Conservation (phyloP, 1,140 invertebrate genomes). For the Pristionchus pacificus region DNA sequence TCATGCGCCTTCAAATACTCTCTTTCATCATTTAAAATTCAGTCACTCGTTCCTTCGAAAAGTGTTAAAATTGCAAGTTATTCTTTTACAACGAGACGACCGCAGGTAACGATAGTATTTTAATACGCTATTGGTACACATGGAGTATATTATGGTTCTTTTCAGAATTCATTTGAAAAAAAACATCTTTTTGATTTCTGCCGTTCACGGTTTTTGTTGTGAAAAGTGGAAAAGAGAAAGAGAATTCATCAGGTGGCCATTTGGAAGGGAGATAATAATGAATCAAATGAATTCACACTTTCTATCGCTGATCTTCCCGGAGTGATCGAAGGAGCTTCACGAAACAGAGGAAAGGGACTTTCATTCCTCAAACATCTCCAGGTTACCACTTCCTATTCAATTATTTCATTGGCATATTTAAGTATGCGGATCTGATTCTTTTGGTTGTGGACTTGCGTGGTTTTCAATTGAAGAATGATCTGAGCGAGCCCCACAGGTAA, state of each 20-base stretch:
- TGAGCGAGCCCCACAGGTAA: constrained; percentile 46
- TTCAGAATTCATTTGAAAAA: constrained; percentile 32
- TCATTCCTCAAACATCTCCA: constrained; percentile 79
- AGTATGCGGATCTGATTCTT: constrained; percentile 77
- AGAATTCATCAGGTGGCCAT: not conserved
- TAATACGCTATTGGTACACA: too few relatives aligned
- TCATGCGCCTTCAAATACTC: not conserved
- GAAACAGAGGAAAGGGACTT: constrained; percentile 69
- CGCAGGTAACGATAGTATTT: too few relatives aligned
- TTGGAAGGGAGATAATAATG: not conserved
- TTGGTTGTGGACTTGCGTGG: constrained; percentile 68
- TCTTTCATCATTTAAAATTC: constrained; percentile 16
- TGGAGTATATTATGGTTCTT: too few relatives aligned
- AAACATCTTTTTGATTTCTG: not conserved
- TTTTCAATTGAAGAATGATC: constrained; percentile 40
- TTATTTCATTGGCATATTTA: not conserved
- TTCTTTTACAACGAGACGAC: constrained; percentile 46
- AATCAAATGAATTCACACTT: constrained; percentile 63
- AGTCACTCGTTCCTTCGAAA: constrained; percentile 48
- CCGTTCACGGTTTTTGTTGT: constrained; percentile 21
- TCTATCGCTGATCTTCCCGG: constrained; percentile 87
- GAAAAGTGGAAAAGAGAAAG: constrained; percentile 14
- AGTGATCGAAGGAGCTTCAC: constrained; percentile 86
- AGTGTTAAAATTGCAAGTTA: constrained; percentile 50
- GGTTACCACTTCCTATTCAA: constrained; percentile 12